A percentile compares a stretch with the other conserved stretches of the same genome.
These are phyloP conservation scores for Oreochromis spilurus DNA, from an alignment of 2,113 vertebrate genomes.

Conservation along the genomic window DNA sequence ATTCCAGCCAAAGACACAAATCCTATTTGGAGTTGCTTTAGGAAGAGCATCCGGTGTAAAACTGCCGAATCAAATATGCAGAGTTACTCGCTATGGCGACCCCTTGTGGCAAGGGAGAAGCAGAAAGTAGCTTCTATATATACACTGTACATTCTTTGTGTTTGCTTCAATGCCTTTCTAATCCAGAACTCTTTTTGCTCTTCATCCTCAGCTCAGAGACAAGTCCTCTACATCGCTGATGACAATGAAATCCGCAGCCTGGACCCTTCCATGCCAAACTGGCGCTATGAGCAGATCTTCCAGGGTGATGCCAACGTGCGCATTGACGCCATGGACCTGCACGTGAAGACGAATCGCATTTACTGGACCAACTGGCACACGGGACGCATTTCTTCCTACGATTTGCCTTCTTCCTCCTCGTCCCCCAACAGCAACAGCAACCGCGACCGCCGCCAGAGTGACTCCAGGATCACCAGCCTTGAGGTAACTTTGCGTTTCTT, in stretches of 20 bases:
- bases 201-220: slow-evolving; percentile 68
- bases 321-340: slow-evolving; percentile 95
- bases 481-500: slow-evolving; percentile 70
- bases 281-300: slow-evolving; percentile 90
- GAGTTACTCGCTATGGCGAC: accelerated
- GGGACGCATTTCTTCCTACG: slow-evolving; percentile 86
- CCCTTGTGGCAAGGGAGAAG: not conserved
- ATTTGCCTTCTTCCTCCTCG: slow-evolving; percentile 72
- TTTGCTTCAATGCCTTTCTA: not conserved
- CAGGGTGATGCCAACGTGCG: slow-evolving; percentile 91
- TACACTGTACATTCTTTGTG: accelerated
- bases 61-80: not conserved
- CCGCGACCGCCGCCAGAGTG: slow-evolving; percentile 84
- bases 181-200: not conserved
- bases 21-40: not conserved
- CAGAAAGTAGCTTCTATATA: not conserved
- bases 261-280: slow-evolving; percentile 86
- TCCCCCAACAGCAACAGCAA: slow-evolving; percentile 79
- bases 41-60: not conserved
- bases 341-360: slow-evolving; percentile 88
- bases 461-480: slow-evolving; percentile 82
- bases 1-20: not conserved
- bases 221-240: slow-evolving; percentile 90
- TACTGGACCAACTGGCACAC: slow-evolving; percentile 99
- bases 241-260: slow-evolving; percentile 98